A percentile compares a stretch with the other conserved stretches of the same genome.
phyloP scores from a whole-genome alignment of 2,888 invertebrate species.

The Mesorhabditis spiculigera region DNA sequence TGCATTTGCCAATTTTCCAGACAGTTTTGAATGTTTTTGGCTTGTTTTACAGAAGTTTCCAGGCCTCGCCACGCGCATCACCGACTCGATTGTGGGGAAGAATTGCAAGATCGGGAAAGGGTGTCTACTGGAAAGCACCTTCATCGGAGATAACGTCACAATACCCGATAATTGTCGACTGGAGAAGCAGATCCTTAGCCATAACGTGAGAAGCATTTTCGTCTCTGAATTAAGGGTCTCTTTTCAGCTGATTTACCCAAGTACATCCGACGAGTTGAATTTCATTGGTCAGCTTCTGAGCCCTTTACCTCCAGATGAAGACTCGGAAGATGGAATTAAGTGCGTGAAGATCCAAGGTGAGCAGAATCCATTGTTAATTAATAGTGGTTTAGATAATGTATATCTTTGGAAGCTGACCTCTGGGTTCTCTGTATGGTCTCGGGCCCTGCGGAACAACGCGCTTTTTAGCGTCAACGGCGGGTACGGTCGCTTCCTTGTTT shows the following conservation, averaged over 20 bases:
- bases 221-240: no score
- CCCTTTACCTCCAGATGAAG: neutral
- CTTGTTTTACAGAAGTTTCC: slow-evolving; percentile 8
- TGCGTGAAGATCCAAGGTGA: neutral
- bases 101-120: slow-evolving; percentile 24
- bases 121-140: slow-evolving; percentile 17
- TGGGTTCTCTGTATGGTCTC: neutral
- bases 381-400: neutral
- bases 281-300: neutral
- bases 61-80: slow-evolving; percentile 14
- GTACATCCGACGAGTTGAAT: neutral
- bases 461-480: no score
- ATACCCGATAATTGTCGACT: slow-evolving; percentile 17
- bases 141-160: slow-evolving; percentile 22
- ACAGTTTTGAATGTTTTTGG: slow-evolving; percentile 4
- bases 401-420: neutral
- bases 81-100: slow-evolving; percentile 21
- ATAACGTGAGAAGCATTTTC: no score
- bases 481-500: no score
- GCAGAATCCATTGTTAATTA: neutral
- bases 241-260: no score
- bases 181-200: neutral
- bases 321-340: neutral
- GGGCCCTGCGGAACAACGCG: neutral
- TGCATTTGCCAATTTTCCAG: neutral